These are phyloP conservation scores for Hemichromis elongatus DNA, from an alignment of 2,113 vertebrate species.

Conservation along the genomic window DNA sequence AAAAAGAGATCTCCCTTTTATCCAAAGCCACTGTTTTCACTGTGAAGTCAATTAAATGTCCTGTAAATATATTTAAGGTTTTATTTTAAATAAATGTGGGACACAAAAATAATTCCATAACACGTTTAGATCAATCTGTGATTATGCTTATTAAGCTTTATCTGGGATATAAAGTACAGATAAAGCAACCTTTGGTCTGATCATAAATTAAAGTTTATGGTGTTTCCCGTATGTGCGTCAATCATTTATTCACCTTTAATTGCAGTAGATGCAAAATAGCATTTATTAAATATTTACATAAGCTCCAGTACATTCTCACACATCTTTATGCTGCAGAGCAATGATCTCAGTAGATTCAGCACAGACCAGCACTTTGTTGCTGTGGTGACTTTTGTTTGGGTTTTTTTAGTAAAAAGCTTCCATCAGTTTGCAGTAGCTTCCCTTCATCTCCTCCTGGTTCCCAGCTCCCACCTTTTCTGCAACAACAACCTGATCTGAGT, in stretches of 20 bases:
- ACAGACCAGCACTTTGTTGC: neutral
- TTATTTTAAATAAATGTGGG: fast-evolving
- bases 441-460: slow-evolving; percentile 37
- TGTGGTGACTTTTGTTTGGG: neutral
- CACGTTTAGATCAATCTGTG: fast-evolving
- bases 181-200: neutral
- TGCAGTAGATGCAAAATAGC: fast-evolving
- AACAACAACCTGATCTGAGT: slow-evolving; percentile 69
- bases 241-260: neutral
- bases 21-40: neutral
- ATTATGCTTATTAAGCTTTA: fast-evolving
- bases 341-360: neutral
- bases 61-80: neutral
- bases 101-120: fast-evolving
- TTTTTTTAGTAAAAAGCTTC: slow-evolving; percentile 37
- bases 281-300: neutral
- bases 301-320: fast-evolving
- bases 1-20: fast-evolving
- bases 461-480: slow-evolving; percentile 69
- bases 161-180: fast-evolving
- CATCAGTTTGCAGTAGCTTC: slow-evolving; percentile 69
- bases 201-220: neutral
- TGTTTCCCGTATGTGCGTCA: neutral
- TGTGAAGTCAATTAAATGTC: fast-evolving
- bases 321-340: neutral